Evolutionary conservation across 64 coral and sea anemone species (phyloP), one percentile per base, ranked within the genome.

Genomic region (Astreopora myriophthalma): DNA sequence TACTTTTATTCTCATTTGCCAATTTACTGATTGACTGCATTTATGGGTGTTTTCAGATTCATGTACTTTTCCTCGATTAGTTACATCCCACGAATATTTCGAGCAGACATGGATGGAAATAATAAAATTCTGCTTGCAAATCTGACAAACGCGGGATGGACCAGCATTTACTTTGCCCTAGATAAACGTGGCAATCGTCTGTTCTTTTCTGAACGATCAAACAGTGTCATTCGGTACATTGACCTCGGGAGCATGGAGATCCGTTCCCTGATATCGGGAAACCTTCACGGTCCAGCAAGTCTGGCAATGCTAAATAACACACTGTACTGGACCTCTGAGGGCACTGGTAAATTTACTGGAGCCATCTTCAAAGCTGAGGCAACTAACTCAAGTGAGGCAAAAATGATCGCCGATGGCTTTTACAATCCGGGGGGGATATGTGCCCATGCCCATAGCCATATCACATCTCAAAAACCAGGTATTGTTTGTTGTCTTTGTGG

Each of bases 71-170:
- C 52, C 16, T 75, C 55, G 26, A 6, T 51, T 52, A 25, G 87
- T 1, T 27, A 29, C 26, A 66, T 1, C 48, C 23, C 35, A 19
- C 57, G 3, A 38, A 89, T 89, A 28, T 2, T 64, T 27, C 60
- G 57, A 79, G 52, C 58, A 16, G 72, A 89, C 8, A 78, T 89
- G 87, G 57, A 89, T 17, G 87, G 87, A 17, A 20, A 40, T 16
- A 79, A 89, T 12, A 34, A 74, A 51, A 55, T 55, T 24, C 0
- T 30, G 8, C 23, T 78, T 12, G 75, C 46, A 49, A 78, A 48
- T 78, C 30, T 78, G 42, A 26, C 75, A 14, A 51, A 51, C 46
- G 12, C 32, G 17, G 26, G 40, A 49, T 5, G 25, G 46, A 78
- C 42, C 6, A 5, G 28, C 8, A 24, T 78, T 31, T n/a, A 78